Conservation (phyloP, 2,113 vertebrate genomes). For the Campylomormyrus numenius region DNA sequence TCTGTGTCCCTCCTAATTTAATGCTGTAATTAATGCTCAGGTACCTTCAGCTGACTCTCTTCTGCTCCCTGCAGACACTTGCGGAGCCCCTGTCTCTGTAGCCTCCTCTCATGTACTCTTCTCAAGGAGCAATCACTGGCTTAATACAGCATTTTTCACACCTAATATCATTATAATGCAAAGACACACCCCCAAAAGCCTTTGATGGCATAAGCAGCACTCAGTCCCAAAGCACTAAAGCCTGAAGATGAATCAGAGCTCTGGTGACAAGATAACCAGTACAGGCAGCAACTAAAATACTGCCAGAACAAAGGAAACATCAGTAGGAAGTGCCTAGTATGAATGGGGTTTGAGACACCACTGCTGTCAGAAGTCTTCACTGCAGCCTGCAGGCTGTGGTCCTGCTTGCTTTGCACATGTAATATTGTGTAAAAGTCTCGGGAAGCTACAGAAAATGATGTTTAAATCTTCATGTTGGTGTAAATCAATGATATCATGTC, state of each 20-base stretch:
- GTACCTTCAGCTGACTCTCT: neutral
- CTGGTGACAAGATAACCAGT: neutral
- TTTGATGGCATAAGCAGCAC: neutral
- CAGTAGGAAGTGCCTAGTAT: neutral
- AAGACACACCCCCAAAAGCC: neutral
- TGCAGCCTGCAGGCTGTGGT: neutral
- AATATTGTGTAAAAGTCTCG: neutral
- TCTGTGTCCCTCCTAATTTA: constrained; percentile 35
- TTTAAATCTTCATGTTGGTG: neutral
- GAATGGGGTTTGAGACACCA: neutral
- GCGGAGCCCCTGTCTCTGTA: neutral
- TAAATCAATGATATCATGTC: neutral
- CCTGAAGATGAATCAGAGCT: neutral
- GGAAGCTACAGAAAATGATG: neutral
- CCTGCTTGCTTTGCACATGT: neutral
- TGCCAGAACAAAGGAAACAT: neutral
- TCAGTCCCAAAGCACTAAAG: neutral
- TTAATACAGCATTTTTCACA: neutral
- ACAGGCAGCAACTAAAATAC: neutral
- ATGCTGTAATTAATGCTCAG: neutral
- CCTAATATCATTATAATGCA: neutral
- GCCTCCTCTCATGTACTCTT: constrained; percentile 14
- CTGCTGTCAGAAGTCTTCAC: neutral
- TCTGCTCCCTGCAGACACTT: neutral
- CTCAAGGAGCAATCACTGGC: neutral